phyloP scores from a whole-genome alignment of 2,113 vertebrate species.

The Thunnus maccoyii region DNA sequence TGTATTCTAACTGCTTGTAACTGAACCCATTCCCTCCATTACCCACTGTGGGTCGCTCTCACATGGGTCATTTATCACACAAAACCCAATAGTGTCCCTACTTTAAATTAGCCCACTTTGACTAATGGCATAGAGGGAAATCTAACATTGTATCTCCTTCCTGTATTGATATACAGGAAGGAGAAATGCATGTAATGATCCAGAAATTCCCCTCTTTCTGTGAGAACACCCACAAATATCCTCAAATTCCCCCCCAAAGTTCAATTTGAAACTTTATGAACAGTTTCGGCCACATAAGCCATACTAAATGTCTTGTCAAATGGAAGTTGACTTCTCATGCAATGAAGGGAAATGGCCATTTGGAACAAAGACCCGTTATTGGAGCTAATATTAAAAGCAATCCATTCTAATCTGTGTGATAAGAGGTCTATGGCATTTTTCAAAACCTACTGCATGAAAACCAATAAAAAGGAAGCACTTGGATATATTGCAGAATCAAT shows the following conservation, averaged over 20 bases:
- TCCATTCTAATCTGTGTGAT: conserved; percentile 78
- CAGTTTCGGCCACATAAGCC: conserved; percentile 51
- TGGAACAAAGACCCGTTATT: conserved; percentile 66
- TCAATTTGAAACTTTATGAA: conserved; percentile 67
- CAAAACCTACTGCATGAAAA: conserved; percentile 50
- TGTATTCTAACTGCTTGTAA: conserved; percentile 63
- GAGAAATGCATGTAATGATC: conserved; percentile 55
- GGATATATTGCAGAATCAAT: conserved; percentile 74
- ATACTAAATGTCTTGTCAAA: conserved; percentile 73
- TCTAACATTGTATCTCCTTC: conserved; percentile 34
- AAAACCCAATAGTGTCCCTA: conserved; percentile 63
- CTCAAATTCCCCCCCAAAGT: conserved; percentile 46
- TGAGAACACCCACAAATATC: conserved; percentile 42
- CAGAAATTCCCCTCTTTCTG: conserved; percentile 54
- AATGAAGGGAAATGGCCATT: conserved; percentile 68
- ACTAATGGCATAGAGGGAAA: conserved; percentile 62
- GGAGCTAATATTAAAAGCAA: conserved; percentile 78
- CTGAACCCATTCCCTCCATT: conserved; percentile 55
- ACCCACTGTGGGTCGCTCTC: conserved; percentile 45
- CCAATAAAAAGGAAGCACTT: conserved; percentile 62
- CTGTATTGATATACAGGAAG: conserved; percentile 43
- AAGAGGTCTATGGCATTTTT: conserved; percentile 62
- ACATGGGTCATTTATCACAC: conserved; percentile 68
- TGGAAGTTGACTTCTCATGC: conserved; percentile 71
- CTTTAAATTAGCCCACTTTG: conserved; percentile 72